These are phyloP conservation scores for Sinocyclocheilus grahami DNA, from an alignment of 2,113 vertebrate species.

Conservation along the genomic window DNA sequence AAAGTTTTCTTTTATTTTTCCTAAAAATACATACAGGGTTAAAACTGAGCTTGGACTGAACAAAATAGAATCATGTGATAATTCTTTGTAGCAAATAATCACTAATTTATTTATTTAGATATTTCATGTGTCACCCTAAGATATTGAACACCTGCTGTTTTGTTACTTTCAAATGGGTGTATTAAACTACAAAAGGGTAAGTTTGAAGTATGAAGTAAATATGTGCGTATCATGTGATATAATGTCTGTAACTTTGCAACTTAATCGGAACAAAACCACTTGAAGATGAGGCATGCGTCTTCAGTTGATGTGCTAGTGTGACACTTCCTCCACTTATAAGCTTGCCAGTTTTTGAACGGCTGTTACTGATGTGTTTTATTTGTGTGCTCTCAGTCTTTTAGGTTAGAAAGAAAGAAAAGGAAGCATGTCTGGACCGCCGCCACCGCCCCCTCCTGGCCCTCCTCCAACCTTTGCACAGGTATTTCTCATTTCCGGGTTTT, in stretches of 20 bases:
- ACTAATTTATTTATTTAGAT: too few relatives aligned
- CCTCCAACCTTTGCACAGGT: slow-evolving; percentile 82
- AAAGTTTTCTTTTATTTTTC: background rate
- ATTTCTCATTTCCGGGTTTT: slow-evolving; percentile 2
- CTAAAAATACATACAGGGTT: too few relatives aligned
- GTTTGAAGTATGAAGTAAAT: background rate
- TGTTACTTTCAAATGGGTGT: background rate
- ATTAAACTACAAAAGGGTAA: background rate
- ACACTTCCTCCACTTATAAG: background rate
- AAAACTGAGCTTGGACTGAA: too few relatives aligned
- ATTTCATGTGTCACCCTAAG: too few relatives aligned
- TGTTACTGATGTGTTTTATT: background rate
- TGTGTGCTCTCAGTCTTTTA: slow-evolving; percentile 3
- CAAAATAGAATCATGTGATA: too few relatives aligned
- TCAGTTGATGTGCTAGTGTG: background rate
- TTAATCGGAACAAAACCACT: background rate
- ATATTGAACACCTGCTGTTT: background rate
- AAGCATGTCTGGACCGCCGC: slow-evolving; percentile 84
- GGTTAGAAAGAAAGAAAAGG: slow-evolving; percentile 28
- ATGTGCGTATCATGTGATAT: too few relatives aligned
- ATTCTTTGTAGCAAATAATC: too few relatives aligned
- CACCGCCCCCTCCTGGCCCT: slow-evolving; percentile 75
- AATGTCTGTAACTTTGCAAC: too few relatives aligned
- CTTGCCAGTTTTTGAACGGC: too few relatives aligned
- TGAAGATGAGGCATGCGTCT: background rate